These are phyloP conservation scores for Hybognathus amarus DNA, from an alignment of 2,797 vertebrate genomes.

Conservation along the genomic window DNA sequence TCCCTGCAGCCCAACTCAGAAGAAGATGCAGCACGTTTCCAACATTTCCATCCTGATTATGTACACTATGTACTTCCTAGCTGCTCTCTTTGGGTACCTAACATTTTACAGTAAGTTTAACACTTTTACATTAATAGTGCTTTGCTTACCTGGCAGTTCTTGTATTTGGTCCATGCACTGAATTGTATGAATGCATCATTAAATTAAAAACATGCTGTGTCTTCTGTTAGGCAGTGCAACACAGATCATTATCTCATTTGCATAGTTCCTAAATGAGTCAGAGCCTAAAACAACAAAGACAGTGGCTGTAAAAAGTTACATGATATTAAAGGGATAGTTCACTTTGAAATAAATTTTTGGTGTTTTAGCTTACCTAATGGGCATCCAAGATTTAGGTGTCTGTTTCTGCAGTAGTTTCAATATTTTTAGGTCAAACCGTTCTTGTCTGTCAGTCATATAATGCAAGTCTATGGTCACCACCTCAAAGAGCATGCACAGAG, in stretches of 20 bases:
- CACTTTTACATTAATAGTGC: neutral
- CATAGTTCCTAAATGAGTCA: too few species aligned
- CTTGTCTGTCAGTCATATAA: too few species aligned
- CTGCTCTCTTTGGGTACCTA: conserved; percentile 97
- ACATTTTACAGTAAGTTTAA: conserved; percentile 91
- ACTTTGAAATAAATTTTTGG: too few species aligned
- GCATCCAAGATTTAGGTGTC: too few species aligned
- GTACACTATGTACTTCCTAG: conserved; percentile 98
- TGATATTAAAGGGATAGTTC: neutral
- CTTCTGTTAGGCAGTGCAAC: neutral
- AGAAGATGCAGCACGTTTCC: conserved; percentile 94
- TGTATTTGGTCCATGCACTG: neutral
- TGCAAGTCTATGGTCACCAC: too few species aligned
- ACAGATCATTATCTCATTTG: neutral
- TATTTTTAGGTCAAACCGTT: too few species aligned
- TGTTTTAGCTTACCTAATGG: too few species aligned
- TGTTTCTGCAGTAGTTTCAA: too few species aligned
- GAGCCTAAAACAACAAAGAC: too few species aligned
- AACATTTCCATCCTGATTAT: conserved; percentile 96
- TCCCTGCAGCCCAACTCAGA: conserved; percentile 86
- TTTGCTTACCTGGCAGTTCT: neutral
- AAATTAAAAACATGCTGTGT: neutral
- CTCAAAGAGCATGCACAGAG: too few species aligned
- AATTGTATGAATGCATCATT: neutral
- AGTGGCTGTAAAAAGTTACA: neutral